Base-by-base conservation (phyloP, 2,797 vertebrate species). In the Agapornis canus region DNA sequence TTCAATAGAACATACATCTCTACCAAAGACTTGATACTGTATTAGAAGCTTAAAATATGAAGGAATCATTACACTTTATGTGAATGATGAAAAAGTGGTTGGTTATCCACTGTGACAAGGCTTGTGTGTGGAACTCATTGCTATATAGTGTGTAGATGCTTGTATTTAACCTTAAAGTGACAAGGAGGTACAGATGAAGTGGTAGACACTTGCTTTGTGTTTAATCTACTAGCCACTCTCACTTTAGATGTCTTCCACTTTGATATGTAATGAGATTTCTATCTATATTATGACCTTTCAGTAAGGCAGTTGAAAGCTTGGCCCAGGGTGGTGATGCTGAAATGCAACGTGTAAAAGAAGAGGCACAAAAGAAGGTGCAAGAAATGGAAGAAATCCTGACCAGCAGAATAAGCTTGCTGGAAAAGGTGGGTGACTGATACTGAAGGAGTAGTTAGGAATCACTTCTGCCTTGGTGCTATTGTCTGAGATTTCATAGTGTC, bases 301-400 rank as follows among this genome's bases (percentile, higher is more conserved):
- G 99, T 82, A 99, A 99, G 98, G 99, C 99, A 0, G 90, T 99
- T 54, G 99, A 99, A 95, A 99, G 98, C 96, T 96, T 99, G 63
- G 98, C 99, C n/a, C 98, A 97, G 91, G 98, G 98, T 76, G 98
- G 98, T 15, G 95, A 98, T n/a, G 98, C 98, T 37, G 99, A 99
- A 92, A 95, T 98, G 22, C 98, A 98, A 45, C 98, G 94, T 5
- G 78, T 98, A 31, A 98, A 98, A 43, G 98, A 98, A 57, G 98
- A 98, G 31, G 98, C 98, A 45, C 98, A 92, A 52, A 99, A 98
- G 96, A 98, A 99, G 94, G 97, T 98, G 78, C 97, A 98, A 20
- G 97, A 98, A 47, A 96, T 99, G 11, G 97, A 98, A 92, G 98
- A 98, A 7, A 54, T 80, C 13, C 98, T 99, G 29, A 98, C 87